Evolutionary conservation across 2,888 invertebrate species (phyloP).

Genomic region (Cephus sareptanus): DNA sequence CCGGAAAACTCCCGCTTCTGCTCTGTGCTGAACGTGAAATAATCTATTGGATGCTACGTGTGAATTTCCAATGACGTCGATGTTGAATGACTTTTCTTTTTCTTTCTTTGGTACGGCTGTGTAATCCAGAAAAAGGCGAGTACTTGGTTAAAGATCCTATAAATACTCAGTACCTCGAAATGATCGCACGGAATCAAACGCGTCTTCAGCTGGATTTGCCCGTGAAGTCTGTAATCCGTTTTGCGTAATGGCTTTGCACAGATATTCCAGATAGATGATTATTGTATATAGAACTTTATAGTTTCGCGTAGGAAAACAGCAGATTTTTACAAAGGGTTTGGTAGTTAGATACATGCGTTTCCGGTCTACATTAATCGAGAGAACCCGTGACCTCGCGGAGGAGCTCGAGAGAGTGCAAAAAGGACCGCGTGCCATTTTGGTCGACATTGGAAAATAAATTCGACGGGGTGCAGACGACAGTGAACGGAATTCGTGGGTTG

Average conservation of each 20-base stretch:
- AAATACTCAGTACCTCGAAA: not conserved
- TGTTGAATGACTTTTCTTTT: not conserved
- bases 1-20: not conserved
- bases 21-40: not conserved
- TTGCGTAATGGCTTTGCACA: not conserved
- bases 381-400: too few relatives aligned
- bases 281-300: too few relatives aligned
- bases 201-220: constrained; percentile 26
- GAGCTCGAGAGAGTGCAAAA: not conserved
- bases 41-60: not conserved
- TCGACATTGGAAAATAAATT: not conserved
- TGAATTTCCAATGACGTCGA: not conserved
- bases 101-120: not conserved
- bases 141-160: not conserved
- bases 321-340: not conserved
- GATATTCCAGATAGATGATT: too few relatives aligned
- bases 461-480: not conserved
- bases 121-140: not conserved
- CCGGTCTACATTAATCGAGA: not conserved
- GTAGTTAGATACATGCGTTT: not conserved
- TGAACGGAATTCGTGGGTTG: constrained; percentile 23
- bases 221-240: not conserved
- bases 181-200: not conserved
- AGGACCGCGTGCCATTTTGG: not conserved
- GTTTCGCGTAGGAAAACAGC: too few relatives aligned